Conservation (phyloP, 1,140 invertebrate species). For the Homalodisca vitripennis region DNA sequence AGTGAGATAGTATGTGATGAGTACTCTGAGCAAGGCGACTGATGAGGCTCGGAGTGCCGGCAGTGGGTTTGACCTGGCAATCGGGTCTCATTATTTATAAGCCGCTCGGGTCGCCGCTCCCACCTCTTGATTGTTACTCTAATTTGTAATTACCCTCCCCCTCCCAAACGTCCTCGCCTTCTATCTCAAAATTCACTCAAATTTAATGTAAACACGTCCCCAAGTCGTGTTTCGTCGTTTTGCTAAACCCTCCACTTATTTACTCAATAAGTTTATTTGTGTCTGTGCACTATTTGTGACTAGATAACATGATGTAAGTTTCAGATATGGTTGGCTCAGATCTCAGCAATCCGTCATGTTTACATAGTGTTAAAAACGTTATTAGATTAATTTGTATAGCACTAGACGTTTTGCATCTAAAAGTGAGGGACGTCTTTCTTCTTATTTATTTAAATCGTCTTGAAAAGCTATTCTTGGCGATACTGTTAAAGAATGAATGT, state of each 20-base stretch:
- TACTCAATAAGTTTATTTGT: neutral
- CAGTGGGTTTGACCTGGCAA: neutral
- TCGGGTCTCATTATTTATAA: constrained; percentile 18
- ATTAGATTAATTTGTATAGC: too few relatives aligned
- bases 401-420: too few relatives aligned
- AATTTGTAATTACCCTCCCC: constrained; percentile 27
- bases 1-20: too few relatives aligned
- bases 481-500: too few relatives aligned
- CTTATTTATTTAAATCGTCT: too few relatives aligned
- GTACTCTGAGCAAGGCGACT: too few relatives aligned
- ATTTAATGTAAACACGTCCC: constrained; percentile 17
- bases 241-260: neutral
- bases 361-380: too few relatives aligned
- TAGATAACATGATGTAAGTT: too few relatives aligned
- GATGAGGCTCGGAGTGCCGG: neutral
- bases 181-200: constrained; percentile 1
- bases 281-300: neutral
- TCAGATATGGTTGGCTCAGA: too few relatives aligned
- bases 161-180: constrained; percentile 20
- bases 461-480: too few relatives aligned
- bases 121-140: constrained; percentile 15
- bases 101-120: neutral
- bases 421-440: too few relatives aligned
- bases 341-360: too few relatives aligned
- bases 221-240: neutral